phyloP scores from a whole-genome alignment of 92 coral and sea anemone genomes.

The Desmophyllum pertusum region DNA sequence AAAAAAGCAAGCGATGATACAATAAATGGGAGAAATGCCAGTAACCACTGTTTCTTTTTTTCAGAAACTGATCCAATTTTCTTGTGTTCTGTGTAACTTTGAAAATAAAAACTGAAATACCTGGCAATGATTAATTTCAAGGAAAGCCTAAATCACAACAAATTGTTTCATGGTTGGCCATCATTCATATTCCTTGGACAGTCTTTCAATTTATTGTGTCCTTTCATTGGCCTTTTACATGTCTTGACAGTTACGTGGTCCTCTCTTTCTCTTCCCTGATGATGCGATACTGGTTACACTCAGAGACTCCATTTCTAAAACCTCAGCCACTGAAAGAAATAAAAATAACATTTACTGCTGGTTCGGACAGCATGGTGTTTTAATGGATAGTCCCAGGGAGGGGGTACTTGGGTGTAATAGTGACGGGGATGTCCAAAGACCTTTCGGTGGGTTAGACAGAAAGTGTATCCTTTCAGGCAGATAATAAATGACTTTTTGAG shows the following conservation, averaged over 20 bases:
- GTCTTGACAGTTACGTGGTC: neutral
- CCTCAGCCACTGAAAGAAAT: conserved; percentile 9
- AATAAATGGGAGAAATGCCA: too few species aligned
- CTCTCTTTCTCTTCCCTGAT: neutral
- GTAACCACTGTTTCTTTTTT: too few species aligned
- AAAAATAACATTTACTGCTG: neutral
- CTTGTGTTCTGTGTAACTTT: too few species aligned
- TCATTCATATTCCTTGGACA: neutral
- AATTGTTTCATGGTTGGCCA: neutral
- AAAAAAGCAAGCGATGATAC: too few species aligned
- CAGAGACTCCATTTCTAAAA: neutral
- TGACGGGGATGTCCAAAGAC: too few species aligned
- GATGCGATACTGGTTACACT: neutral
- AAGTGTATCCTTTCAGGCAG: too few species aligned
- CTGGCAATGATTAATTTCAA: neutral
- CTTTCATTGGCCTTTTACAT: conserved; percentile 7
- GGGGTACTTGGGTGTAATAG: too few species aligned
- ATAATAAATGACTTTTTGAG: too few species aligned
- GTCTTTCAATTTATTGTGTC: neutral
- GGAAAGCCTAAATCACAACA: neutral
- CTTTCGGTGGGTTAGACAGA: too few species aligned
- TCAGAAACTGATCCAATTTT: too few species aligned
- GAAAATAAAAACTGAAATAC: too few species aligned
- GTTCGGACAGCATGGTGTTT: neutral
- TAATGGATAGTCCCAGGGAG: too few species aligned